Evolutionary conservation across 2,888 invertebrate species (phyloP).

Genomic region (Ormyrus rosae): DNA sequence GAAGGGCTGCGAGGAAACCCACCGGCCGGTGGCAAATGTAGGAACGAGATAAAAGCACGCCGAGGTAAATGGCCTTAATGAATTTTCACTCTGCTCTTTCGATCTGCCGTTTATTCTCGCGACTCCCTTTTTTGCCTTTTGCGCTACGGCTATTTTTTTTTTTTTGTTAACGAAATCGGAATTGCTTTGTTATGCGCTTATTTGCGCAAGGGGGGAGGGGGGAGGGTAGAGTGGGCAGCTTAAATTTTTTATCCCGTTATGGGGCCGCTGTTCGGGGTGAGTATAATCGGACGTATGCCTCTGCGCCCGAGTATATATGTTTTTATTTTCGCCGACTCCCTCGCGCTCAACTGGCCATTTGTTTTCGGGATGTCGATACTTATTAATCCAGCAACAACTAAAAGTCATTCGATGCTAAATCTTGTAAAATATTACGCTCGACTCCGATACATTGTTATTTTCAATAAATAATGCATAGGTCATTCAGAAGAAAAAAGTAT

Average conservation of each 20-base stretch:
- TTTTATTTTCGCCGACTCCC: background rate
- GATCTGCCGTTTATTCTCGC: conserved; percentile 30
- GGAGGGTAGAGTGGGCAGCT: too few species aligned
- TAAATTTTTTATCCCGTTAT: conserved; percentile 19
- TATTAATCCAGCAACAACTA: conserved; percentile 30
- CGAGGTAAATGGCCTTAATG: conserved; percentile 51
- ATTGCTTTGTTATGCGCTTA: conserved; percentile 37
- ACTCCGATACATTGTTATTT: conserved; percentile 17
- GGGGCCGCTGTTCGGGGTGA: background rate
- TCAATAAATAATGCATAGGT: conserved; percentile 18
- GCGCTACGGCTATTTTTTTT: background rate
- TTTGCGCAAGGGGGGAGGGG: background rate
- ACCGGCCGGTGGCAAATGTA: conserved; percentile 26
- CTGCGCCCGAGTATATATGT: background rate
- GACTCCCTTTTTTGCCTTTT: background rate
- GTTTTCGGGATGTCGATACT: conserved; percentile 26
- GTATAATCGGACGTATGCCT: conserved; percentile 1
- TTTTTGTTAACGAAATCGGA: conserved; percentile 23
- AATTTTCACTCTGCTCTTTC: conserved; percentile 50
- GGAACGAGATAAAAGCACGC: conserved; percentile 44
- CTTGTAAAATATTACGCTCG: conserved; percentile 10
- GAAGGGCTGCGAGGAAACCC: background rate
- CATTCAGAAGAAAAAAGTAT: background rate
- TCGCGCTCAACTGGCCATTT: background rate
- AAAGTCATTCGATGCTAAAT: background rate